These are phyloP conservation scores for Calcarius lapponicus DNA, from an alignment of 2,797 vertebrate genomes.

Conservation along the genomic window DNA sequence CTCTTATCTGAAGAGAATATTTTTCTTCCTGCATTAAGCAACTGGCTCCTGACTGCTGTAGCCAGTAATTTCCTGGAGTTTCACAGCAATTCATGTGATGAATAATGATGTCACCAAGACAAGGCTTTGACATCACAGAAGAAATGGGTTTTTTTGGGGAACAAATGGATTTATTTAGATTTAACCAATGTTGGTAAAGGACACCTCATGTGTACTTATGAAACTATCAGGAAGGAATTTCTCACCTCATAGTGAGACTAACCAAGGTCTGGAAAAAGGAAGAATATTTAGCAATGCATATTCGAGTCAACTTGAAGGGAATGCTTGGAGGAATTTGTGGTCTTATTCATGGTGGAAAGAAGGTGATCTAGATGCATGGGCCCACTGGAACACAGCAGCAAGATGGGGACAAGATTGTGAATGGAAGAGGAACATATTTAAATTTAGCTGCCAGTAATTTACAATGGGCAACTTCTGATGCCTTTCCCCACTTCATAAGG, in stretches of 20 bases:
- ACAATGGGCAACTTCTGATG: not conserved
- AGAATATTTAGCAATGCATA: not conserved
- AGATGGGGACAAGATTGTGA: not conserved
- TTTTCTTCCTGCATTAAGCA: not conserved
- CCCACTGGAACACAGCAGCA: not conserved
- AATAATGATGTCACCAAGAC: not conserved
- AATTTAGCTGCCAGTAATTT: not conserved
- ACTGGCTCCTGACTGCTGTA: not conserved
- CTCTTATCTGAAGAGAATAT: not conserved
- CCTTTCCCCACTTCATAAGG: not conserved
- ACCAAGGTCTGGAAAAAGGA: not conserved
- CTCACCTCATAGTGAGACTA: not conserved
- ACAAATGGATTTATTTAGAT: not conserved
- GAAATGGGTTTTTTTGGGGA: not conserved
- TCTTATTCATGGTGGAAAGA: not conserved
- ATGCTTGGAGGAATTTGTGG: not conserved
- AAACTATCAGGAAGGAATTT: not conserved
- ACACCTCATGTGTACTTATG: not conserved
- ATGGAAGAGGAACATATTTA: not conserved
- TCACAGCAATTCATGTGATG: not conserved
- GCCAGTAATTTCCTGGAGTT: not conserved
- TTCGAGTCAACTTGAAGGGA: not conserved
- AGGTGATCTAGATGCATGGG: not conserved
- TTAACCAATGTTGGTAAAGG: not conserved
- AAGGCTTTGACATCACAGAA: not conserved